Evolutionary conservation across 2,113 vertebrate species (phyloP).

Genomic region (Nothocercus nigrocapillus): DNA sequence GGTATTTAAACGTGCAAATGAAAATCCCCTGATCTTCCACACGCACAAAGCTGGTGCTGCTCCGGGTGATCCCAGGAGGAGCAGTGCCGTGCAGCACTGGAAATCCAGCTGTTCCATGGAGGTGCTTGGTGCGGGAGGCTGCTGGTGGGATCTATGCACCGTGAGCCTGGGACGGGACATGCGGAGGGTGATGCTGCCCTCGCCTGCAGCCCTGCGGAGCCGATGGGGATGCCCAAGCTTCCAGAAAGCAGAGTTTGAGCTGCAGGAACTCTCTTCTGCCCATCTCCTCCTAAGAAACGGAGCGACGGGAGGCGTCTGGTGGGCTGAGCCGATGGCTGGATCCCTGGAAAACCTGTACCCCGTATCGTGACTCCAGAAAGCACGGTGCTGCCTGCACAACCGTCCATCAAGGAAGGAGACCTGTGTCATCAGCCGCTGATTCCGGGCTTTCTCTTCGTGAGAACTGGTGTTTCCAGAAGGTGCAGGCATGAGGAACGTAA

Average conservation of each 20-base stretch:
- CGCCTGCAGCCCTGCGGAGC: neutral
- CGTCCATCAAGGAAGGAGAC: neutral
- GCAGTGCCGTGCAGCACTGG: neutral
- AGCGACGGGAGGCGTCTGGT: conserved; percentile 2
- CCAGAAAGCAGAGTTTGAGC: neutral
- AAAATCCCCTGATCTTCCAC: neutral
- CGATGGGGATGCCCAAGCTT: neutral
- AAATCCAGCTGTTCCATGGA: neutral
- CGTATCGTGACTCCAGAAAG: conserved; percentile 9
- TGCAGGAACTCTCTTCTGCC: neutral
- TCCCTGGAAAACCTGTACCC: conserved; percentile 37
- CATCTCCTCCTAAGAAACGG: neutral
- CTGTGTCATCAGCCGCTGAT: neutral
- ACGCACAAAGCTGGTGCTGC: neutral
- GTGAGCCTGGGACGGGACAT: neutral
- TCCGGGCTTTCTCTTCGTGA: neutral
- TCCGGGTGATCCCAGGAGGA: neutral
- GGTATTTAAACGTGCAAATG: neutral
- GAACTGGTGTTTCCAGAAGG: neutral
- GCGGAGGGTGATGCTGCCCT: neutral
- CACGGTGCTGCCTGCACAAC: neutral
- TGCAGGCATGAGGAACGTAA: neutral
- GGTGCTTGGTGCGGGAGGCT: neutral
- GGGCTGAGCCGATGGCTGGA: neutral
- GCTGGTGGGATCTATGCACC: neutral